These are phyloP conservation scores for Drosophila demipolita DNA, from an alignment of 2,888 invertebrate genomes.

Conservation along the genomic window DNA sequence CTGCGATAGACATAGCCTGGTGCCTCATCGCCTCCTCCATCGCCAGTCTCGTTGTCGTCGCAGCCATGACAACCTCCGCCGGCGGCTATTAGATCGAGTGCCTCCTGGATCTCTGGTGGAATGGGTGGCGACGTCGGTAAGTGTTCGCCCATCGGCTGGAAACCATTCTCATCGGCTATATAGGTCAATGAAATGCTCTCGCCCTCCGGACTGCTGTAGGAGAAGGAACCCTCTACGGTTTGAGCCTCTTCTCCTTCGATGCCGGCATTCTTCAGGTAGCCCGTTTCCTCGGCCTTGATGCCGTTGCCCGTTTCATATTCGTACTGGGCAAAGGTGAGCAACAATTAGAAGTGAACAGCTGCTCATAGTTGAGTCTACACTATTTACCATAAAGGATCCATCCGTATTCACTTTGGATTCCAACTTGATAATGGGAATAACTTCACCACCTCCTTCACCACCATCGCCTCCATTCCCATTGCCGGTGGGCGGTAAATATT, in stretches of 20 bases:
- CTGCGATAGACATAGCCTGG: conserved; percentile 60
- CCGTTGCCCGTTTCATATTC: conserved; percentile 92
- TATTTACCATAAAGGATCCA: conserved; percentile 83
- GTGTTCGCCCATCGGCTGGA: conserved; percentile 88
- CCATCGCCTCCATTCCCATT: conserved; percentile 47
- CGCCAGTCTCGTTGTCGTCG: conserved; percentile 69
- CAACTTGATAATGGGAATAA: conserved; percentile 82
- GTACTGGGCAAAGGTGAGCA: conserved; percentile 82
- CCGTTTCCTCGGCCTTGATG: conserved; percentile 89
- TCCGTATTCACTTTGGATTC: conserved; percentile 82
- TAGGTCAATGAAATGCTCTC: conserved; percentile 88
- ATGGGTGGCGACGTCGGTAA: conserved; percentile 93
- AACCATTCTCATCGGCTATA: conserved; percentile 90
- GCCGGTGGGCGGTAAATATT: conserved; percentile 65
- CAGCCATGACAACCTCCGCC: conserved; percentile 81
- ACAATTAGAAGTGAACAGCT: background rate
- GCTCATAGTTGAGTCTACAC: fast-evolving
- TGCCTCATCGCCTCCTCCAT: conserved; percentile 40
- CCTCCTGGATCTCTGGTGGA: conserved; percentile 89
- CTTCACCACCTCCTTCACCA: conserved; percentile 65
- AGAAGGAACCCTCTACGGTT: conserved; percentile 89
- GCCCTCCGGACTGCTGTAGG: conserved; percentile 91
- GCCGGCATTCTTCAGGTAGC: conserved; percentile 90
- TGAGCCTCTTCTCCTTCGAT: conserved; percentile 88
- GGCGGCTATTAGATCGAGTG: conserved; percentile 81